Conservation (phyloP, 2,888 invertebrate genomes). For the Lymantria monacha region DNA sequence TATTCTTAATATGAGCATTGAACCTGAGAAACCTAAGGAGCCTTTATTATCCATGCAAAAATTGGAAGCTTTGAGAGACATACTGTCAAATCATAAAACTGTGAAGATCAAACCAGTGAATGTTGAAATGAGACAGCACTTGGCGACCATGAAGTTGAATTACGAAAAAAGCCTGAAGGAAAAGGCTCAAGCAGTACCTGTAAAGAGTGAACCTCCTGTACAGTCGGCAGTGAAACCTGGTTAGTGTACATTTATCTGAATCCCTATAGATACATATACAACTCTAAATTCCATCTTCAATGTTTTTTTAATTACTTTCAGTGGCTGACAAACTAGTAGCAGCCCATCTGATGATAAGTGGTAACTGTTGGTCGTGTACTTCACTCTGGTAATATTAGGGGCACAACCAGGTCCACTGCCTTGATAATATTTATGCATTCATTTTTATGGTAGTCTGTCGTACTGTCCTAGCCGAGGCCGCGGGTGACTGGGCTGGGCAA, state of each 20-base stretch:
- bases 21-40: constrained; percentile 63
- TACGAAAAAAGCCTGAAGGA: constrained; percentile 62
- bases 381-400: no score
- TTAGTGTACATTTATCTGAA: constrained; percentile 22
- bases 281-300: no score
- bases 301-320: no score
- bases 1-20: constrained; percentile 77
- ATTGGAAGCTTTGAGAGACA: constrained; percentile 72
- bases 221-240: constrained; percentile 24
- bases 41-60: constrained; percentile 73
- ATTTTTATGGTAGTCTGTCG: no score
- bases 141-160: constrained; percentile 57
- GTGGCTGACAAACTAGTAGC: no score
- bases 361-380: not conserved
- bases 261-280: not conserved
- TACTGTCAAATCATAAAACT: constrained; percentile 77
- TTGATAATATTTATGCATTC: no score
- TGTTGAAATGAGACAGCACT: constrained; percentile 65
- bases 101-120: constrained; percentile 76
- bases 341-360: not conserved
- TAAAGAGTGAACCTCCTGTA: constrained; percentile 12
- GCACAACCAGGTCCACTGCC: no score
- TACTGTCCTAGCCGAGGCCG: no score
- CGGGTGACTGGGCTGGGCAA: no score
- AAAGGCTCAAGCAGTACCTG: constrained; percentile 28